A percentile compares a stretch with the other conserved stretches of the same genome.
Conservation (phyloP, 1,140 invertebrate genomes). For the Rhynchophorus ferrugineus region DNA sequence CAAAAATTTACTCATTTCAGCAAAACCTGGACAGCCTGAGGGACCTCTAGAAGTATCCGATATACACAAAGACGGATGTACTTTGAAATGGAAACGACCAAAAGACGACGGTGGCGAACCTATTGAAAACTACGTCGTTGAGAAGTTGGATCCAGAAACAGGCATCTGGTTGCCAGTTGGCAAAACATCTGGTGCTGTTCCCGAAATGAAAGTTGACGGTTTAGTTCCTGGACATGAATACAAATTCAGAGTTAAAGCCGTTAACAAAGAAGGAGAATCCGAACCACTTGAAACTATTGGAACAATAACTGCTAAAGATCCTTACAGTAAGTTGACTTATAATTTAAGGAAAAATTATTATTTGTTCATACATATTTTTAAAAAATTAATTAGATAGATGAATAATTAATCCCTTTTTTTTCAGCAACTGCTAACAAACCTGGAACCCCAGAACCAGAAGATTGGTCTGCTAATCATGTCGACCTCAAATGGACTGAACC, state of each 20-base stretch:
- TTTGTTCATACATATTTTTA: constrained; percentile 6
- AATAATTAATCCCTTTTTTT: constrained; percentile 23
- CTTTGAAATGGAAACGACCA: constrained; percentile 94
- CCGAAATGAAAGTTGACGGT: constrained; percentile 82
- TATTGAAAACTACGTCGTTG: constrained; percentile 89
- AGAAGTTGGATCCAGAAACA: constrained; percentile 89
- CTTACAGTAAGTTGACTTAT: constrained; percentile 69
- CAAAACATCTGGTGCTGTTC: constrained; percentile 62
- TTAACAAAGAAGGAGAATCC: constrained; percentile 95
- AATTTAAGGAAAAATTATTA: constrained; percentile 6
- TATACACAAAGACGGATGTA: constrained; percentile 90
- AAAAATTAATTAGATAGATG: neutral
- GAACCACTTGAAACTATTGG: constrained; percentile 91
- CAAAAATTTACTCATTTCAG: constrained; percentile 44
- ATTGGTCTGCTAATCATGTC: constrained; percentile 87
- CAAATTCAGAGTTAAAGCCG: constrained; percentile 94
- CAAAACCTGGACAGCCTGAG: constrained; percentile 86
- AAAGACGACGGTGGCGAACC: constrained; percentile 97
- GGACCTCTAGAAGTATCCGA: constrained; percentile 94
- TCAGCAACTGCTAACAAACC: constrained; percentile 71
- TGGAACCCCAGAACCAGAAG: constrained; percentile 75
- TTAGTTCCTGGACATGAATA: constrained; percentile 92
- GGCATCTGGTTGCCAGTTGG: constrained; percentile 86
- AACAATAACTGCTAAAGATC: constrained; percentile 93
- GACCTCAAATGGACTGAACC: constrained; percentile 81